These are phyloP conservation scores for Colostygia pectinataria DNA, from an alignment of 2,888 invertebrate genomes.

Conservation along the genomic window DNA sequence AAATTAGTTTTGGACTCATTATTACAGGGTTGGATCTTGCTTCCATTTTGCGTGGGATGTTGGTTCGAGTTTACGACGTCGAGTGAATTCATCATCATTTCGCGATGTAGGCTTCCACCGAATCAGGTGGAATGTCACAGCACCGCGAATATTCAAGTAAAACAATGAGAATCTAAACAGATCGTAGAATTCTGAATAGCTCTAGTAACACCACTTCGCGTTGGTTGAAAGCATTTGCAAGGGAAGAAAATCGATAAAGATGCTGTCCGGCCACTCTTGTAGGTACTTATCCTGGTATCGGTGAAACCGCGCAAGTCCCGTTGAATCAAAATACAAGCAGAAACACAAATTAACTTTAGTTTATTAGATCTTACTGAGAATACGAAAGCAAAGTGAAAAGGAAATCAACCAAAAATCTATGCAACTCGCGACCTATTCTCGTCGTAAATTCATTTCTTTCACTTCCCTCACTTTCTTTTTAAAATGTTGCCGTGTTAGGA, in stretches of 20 bases:
- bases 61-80: constrained; percentile 80
- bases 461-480: constrained; percentile 81
- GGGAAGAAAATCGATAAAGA: constrained; percentile 83
- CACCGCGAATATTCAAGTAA: constrained; percentile 49
- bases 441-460: constrained; percentile 83
- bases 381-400: constrained; percentile 81
- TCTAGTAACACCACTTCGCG: constrained; percentile 76
- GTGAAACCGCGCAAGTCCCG: constrained; percentile 63
- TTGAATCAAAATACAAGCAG: constrained; percentile 74
- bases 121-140: constrained; percentile 60
- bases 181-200: constrained; percentile 60
- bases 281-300: constrained; percentile 75
- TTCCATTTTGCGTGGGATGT: constrained; percentile 89
- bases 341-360: constrained; percentile 76
- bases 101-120: constrained; percentile 61
- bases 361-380: constrained; percentile 78
- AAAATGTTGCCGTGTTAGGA: constrained; percentile 66
- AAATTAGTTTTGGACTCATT: constrained; percentile 98
- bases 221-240: constrained; percentile 82
- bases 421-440: constrained; percentile 82
- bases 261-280: constrained; percentile 75
- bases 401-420: constrained; percentile 83
- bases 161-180: constrained; percentile 57
- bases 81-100: constrained; percentile 81
- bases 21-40: constrained; percentile 86